Conservation (phyloP, 1,140 invertebrate genomes). For the Popillia japonica region DNA sequence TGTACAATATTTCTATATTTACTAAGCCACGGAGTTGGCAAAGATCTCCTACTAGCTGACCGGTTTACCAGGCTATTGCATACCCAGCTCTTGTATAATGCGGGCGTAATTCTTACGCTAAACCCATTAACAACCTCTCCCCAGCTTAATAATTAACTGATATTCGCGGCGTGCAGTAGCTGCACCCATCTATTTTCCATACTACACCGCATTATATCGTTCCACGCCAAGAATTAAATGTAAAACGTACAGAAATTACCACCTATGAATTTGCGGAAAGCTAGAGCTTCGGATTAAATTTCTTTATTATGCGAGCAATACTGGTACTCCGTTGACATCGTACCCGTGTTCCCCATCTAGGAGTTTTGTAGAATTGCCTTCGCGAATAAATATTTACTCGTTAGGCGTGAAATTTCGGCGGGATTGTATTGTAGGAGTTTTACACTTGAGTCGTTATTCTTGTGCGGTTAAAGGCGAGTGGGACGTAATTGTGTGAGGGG, state of each 20-base stretch:
- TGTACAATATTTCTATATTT: slow-evolving; percentile 36
- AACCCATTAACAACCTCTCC: slow-evolving; percentile 15
- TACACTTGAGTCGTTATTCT: slow-evolving; percentile 4
- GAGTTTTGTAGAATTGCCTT: neutral
- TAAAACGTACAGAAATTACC: slow-evolving; percentile 34
- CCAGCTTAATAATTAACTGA: slow-evolving; percentile 38
- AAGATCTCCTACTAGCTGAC: neutral
- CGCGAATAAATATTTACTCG: slow-evolving; percentile 13
- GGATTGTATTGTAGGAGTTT: neutral
- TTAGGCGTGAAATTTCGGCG: neutral
- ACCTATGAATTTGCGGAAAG: slow-evolving; percentile 13
- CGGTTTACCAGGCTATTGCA: neutral
- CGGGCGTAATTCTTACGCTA: slow-evolving; percentile 38
- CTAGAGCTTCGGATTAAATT: slow-evolving; percentile 9
- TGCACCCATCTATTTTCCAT: neutral
- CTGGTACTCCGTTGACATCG: neutral
- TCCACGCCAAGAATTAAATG: slow-evolving; percentile 32
- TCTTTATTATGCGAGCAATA: slow-evolving; percentile 5
- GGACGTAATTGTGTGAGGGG: neutral
- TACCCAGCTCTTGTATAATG: neutral
- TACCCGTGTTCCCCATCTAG: neutral
- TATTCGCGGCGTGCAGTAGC: neutral
- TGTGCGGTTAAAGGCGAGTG: neutral
- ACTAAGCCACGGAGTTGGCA: slow-evolving; percentile 18
- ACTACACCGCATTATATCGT: neutral